Percentiles rank a stretch among this genome's conserved stretches.
These are phyloP conservation scores for Drosophila bunnanda DNA, from an alignment of 2,888 invertebrate species.

Conservation along the genomic window DNA sequence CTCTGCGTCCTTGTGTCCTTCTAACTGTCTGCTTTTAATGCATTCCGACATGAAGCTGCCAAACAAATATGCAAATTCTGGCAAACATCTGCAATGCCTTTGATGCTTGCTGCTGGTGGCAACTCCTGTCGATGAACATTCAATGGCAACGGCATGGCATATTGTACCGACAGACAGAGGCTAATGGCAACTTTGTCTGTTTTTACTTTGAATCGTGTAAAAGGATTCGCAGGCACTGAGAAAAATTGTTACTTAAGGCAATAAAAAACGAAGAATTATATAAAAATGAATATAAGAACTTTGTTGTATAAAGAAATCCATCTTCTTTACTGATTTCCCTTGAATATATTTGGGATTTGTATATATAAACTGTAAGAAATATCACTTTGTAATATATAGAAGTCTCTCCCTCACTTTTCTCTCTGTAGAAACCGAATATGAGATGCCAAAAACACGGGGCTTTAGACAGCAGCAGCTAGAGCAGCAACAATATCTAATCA, in stretches of 20 bases:
- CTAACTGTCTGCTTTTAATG: constrained; percentile 55
- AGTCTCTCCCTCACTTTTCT: not conserved
- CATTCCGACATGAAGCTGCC: constrained; percentile 63
- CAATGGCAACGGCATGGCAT: constrained; percentile 70
- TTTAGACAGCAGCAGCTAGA: constrained; percentile 19
- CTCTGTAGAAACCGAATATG: constrained; percentile 11
- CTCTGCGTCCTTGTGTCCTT: constrained; percentile 19
- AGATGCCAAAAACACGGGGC: constrained; percentile 25
- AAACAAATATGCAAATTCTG: constrained; percentile 77
- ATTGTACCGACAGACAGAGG: constrained; percentile 69
- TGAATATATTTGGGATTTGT: not conserved
- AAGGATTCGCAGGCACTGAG: constrained; percentile 16
- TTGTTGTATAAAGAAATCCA: no score
- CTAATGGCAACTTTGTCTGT: constrained; percentile 65
- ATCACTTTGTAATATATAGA: not conserved
- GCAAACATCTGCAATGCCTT: constrained; percentile 66
- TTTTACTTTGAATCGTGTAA: constrained; percentile 21
- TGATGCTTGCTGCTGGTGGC: constrained; percentile 21
- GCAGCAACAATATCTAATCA: constrained; percentile 73
- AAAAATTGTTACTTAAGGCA: not conserved
- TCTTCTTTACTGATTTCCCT: not conserved
- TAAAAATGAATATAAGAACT: not conserved
- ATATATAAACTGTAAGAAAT: not conserved
- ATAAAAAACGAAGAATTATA: not conserved
- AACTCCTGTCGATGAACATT: constrained; percentile 69